Evolutionary conservation across 2,113 vertebrate genomes (phyloP).

Genomic region (Hydropotes inermis): DNA sequence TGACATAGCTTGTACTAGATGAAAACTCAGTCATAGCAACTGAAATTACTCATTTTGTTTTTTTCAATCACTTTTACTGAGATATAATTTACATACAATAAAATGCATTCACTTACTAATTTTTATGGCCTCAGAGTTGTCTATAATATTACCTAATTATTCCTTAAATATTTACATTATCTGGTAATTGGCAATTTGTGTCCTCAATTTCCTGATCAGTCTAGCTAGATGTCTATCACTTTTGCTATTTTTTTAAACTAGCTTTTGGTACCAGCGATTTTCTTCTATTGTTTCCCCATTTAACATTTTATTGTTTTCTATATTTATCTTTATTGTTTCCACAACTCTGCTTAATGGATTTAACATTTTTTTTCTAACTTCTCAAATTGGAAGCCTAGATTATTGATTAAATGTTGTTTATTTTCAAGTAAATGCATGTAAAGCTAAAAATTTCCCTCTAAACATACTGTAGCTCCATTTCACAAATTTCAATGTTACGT

Average conservation of each 20-base stretch:
- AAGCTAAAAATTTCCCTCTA: not conserved
- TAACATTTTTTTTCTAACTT: not conserved
- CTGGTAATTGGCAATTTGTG: not conserved
- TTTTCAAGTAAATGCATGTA: not conserved
- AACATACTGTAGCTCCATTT: not conserved
- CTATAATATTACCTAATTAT: not conserved
- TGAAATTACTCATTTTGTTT: not conserved
- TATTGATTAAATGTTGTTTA: not conserved
- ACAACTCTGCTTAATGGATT: not conserved
- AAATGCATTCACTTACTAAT: not conserved
- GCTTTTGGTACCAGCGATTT: not conserved
- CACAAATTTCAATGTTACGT: not conserved
- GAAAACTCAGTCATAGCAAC: not conserved
- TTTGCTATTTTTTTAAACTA: not conserved
- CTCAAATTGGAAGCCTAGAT: not conserved
- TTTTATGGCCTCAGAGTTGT: not conserved
- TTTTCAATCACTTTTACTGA: not conserved
- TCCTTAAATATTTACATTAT: not conserved
- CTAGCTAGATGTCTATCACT: not conserved
- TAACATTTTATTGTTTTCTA: not conserved
- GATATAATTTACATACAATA: not conserved
- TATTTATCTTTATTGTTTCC: not conserved
- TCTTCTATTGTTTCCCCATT: not conserved
- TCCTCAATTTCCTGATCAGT: not conserved
- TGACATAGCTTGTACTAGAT: not conserved